Base-by-base conservation (phyloP, 2,888 invertebrate species). In the Phalera bucephala region DNA sequence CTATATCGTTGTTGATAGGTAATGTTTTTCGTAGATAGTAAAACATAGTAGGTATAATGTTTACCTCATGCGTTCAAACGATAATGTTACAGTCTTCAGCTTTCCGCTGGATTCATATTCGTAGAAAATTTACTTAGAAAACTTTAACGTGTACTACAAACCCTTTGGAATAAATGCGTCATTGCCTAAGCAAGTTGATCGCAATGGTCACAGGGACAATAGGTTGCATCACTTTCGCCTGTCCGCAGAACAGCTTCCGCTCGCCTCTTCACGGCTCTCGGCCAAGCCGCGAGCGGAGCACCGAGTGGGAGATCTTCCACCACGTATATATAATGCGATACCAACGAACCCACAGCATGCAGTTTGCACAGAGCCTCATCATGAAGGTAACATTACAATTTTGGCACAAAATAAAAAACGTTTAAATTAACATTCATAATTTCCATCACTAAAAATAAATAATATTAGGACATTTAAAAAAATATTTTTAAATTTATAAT, bases 291-390 rank as follows among this genome's bases (percentile, higher is more conserved):
- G 59, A 52, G 36, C 49, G 50, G 44, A 52, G 45, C 48, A 46
- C 60, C 57, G 70, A 65, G 86, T 83, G 88, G 87, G 87, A 83
- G 86, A 76, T 3, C 3, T 58, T 60, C 53, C 50, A 44, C 59
- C 50, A 43, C 64, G 66, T 65, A 74, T 85, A 86, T 88, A 87
- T 75, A 88, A 86, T 69, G 73, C 72, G 67, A 65, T 68, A 65
- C 60, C 68, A 61, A 64, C 71, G 68, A 72, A 60, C 71, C 72
- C 75, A 70, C 72, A 72, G 54, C 80, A 83, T 71, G 79, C 87
- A 88, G 74, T 82, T 69, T 77, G 70, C 79, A 67, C 68, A 72
- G 73, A 79, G 82, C 85, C 78, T 77, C 86, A 80, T 50, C 78
- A 88, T 88, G 88, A 88, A 88, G 88, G 88, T 88, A 86, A 62